Evolutionary conservation across 2,888 invertebrate genomes (phyloP).

Genomic region (Branchellion lobata): DNA sequence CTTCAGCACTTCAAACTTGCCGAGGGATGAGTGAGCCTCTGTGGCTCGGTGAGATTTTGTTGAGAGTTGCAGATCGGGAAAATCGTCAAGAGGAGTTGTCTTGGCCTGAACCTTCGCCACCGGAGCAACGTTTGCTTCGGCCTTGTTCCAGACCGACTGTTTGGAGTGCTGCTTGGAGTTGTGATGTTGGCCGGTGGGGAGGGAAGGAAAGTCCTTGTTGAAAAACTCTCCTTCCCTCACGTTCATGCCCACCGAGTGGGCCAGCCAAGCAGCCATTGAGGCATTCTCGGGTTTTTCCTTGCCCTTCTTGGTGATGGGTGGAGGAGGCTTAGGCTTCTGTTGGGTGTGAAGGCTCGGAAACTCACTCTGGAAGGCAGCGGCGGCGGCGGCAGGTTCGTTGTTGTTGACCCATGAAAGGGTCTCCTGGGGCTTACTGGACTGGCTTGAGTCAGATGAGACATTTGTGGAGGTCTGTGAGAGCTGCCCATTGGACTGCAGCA

Average conservation of each 20-base stretch:
- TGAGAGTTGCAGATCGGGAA: background rate
- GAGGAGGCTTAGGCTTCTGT: background rate
- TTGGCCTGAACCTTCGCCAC: background rate
- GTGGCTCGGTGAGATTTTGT: background rate
- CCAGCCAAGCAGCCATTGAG: background rate
- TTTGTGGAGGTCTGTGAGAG: background rate
- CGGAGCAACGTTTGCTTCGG: background rate
- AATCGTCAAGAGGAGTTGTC: background rate
- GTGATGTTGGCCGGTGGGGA: background rate
- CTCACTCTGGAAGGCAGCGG: conserved; percentile 2
- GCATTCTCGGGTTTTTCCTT: background rate
- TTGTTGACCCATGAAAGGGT: background rate
- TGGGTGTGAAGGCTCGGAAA: background rate
- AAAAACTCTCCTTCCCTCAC: background rate
- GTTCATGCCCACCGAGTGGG: conserved; percentile 1
- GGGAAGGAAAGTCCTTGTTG: conserved; percentile 7
- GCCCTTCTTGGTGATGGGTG: background rate
- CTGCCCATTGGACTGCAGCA: background rate
- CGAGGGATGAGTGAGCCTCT: background rate
- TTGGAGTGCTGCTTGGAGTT: background rate
- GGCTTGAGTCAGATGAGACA: background rate
- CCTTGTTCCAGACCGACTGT: background rate
- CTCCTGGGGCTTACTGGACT: background rate
- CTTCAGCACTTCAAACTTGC: background rate
- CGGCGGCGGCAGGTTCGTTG: background rate